phyloP scores from a whole-genome alignment of 2,888 invertebrate genomes.

The Caenorhabditis wallacei region DNA sequence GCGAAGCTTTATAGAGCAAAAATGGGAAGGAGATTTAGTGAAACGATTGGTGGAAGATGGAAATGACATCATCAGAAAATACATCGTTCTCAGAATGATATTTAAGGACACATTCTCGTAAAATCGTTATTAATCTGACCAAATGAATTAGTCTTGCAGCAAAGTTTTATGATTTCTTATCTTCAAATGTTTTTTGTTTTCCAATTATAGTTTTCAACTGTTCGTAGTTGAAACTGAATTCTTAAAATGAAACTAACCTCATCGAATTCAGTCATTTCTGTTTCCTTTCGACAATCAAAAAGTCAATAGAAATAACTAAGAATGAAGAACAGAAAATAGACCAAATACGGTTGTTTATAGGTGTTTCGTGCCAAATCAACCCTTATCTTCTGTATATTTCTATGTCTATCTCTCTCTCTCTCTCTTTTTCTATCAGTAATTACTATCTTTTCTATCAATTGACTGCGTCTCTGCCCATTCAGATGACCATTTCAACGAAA shows the following conservation, averaged over 20 bases:
- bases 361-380: conserved; percentile 33
- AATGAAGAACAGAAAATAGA: background rate
- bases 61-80: conserved; percentile 3
- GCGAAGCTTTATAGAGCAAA: conserved; percentile 7
- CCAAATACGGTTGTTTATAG: conserved; percentile 47
- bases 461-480: conserved; percentile 41
- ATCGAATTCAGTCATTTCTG: conserved; percentile 41
- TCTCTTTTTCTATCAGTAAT: conserved; percentile 20
- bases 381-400: conserved; percentile 13
- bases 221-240: too few relatives aligned
- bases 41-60: conserved; percentile 1
- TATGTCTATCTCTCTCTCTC: too few relatives aligned
- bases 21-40: conserved; percentile 13
- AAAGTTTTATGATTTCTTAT: too few relatives aligned
- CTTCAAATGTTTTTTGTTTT: too few relatives aligned
- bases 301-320: conserved; percentile 22
- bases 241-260: conserved; percentile 22
- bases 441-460: conserved; percentile 22
- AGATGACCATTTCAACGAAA: conserved; percentile 53
- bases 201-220: too few relatives aligned
- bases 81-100: too few relatives aligned
- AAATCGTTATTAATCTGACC: too few relatives aligned
- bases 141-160: too few relatives aligned
- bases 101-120: too few relatives aligned
- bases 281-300: background rate